Evolutionary conservation across 2,113 vertebrate genomes (phyloP), one percentile per base, ranked within the genome.

Genomic region (Callaeas wilsoni): DNA sequence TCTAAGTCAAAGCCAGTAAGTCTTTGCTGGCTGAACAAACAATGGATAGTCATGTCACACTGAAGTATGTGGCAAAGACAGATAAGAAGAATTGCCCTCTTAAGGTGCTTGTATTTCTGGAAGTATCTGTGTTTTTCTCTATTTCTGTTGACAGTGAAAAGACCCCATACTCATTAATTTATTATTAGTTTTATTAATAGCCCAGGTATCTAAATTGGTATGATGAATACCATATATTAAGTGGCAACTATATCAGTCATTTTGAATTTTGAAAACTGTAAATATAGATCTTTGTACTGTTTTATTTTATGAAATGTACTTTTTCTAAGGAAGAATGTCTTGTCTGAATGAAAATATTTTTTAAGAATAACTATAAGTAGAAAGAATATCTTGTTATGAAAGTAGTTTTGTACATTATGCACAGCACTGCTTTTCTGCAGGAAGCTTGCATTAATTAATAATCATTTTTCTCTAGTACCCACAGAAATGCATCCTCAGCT

Each of bases 331-430:
- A 70, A 62, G 7, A 70, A 42, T n/a, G 1, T 26, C 33, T 37
- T 79, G 3, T 62, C 16, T 37, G 16, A 84, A 63, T 4, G 2
- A 41, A 78, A 53, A 16, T 0, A 6, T 35, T 44, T 78, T 74
- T 35, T 3, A 0, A 0, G 1, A 69, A 49, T 60, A 67, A 50
- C 69, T 65, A 8, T 25, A 26, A 26, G 2, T 57, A 37, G 67
- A 76, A 83, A 86, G 12, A 67, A 16, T n/a, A 71, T 68, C 15
- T 65, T 57, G 3, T n/a, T 55, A n/a, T 35, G 22, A 78, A 92
- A 49, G 4, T 26, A 7, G 2, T 27, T 83, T 83, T 80, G 9
- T 59, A 32, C 4, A 9, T 7, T n/a, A 60, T 26, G 29, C 3
- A 46, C 2, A 68, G 8, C 8, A 81, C 1, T 23, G 10, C 39